Conservation (phyloP, 2,113 vertebrate genomes). For the Grallaria varia region DNA sequence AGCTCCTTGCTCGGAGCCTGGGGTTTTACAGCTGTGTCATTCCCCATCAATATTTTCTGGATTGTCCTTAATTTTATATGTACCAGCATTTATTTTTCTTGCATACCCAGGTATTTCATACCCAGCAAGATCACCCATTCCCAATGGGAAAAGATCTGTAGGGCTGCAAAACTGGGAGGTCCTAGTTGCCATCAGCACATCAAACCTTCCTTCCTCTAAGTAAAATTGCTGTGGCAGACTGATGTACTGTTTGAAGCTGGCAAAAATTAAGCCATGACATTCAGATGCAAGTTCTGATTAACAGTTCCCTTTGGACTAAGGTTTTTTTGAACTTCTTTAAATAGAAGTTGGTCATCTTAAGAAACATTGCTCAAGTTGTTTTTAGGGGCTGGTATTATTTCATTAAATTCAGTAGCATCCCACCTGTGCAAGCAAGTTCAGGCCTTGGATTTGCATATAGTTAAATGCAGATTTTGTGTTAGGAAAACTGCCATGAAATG, state of each 20-base stretch:
- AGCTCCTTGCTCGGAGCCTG: not conserved
- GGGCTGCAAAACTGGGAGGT: not conserved
- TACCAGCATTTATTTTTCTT: not conserved
- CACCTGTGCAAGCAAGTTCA: not conserved
- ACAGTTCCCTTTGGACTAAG: not conserved
- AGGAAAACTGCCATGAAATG: not conserved
- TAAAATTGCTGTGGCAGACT: not conserved
- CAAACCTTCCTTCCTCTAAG: not conserved
- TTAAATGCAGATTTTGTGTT: not conserved
- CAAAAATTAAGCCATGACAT: not conserved
- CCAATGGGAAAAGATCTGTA: not conserved
- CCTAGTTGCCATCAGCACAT: not conserved
- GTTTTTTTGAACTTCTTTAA: not conserved
- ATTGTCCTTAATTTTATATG: slow-evolving; percentile 5
- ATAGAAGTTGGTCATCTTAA: not conserved
- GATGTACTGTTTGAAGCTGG: not conserved
- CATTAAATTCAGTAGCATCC: not conserved
- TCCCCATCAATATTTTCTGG: not conserved
- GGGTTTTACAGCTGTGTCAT: not conserved
- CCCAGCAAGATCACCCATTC: not conserved
- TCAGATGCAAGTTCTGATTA: not conserved
- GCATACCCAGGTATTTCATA: not conserved
- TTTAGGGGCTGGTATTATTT: not conserved
- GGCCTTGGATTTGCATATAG: not conserved
- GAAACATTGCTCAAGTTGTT: not conserved